Evolutionary conservation across 2,113 vertebrate genomes (phyloP), one percentile per base, ranked within the genome.

Genomic region (Hippolais icterina): DNA sequence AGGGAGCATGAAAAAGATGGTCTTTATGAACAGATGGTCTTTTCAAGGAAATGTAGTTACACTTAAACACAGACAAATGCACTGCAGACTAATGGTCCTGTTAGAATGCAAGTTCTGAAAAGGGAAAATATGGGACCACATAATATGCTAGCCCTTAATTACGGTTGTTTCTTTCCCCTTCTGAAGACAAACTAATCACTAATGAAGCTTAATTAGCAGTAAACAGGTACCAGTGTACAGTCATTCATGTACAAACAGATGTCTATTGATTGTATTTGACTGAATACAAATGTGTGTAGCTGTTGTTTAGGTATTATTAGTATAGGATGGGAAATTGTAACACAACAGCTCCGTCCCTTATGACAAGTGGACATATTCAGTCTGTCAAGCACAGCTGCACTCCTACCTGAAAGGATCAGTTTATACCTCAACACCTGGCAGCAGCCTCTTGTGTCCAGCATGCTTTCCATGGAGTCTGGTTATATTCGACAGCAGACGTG

Each of bases 331-430:
- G 95, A 97, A 98, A 97, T 14, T 25, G 87, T 76, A 61, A 9
- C 41, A 82, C 69, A 87, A 79, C 71, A 83, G 61, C 79, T 84
- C 33, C 37, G 25, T 90, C 57, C 93, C 97, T 95, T 92, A 95
- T 91, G 97, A 98, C 98, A 98, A 97, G 96, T 72, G 98, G 97
- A 98, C 98, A 98, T 98, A 98, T 98, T 92, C 83, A 96, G 97
- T 95, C 97, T 98, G 97, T 97, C 97, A 96, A 17, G 66, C 97
- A 97, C 97, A 98, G 98, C 97, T 98, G 97, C 96, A 96, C 95
- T 95, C 95, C 95, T 93, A 91, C 97, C 98, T 97, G 92, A 95
- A 96, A 97, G 75, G 52, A 61, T 23, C 94, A 89, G 87, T 95
- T 97, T 93, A 83, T 87, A 91, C 93, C 89, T 83, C 96, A 95